These are phyloP conservation scores for Thunnus thynnus DNA, from an alignment of 2,113 vertebrate genomes.

Conservation along the genomic window DNA sequence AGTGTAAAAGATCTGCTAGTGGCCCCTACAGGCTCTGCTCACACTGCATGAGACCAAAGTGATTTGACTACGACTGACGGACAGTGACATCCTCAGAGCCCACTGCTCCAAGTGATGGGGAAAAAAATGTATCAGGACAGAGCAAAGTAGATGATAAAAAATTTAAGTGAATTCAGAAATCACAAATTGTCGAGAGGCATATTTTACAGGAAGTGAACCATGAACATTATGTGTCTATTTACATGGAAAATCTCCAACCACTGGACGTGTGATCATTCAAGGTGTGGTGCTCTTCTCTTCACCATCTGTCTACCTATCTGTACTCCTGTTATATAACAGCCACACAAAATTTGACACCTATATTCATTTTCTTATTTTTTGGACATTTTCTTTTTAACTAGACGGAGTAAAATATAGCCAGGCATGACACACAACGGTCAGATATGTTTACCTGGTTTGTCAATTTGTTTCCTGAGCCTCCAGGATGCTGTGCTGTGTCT, in stretches of 20 bases:
- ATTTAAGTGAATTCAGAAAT: background rate
- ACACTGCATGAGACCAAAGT: constrained; percentile 5
- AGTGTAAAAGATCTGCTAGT: constrained; percentile 4
- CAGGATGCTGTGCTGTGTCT: background rate
- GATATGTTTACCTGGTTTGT: background rate
- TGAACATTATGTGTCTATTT: background rate
- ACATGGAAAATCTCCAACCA: too few relatives aligned
- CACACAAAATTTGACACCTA: too few relatives aligned
- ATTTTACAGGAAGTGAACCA: background rate
- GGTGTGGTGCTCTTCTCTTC: too few relatives aligned
- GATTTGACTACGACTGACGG: constrained; percentile 15
- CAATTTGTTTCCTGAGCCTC: background rate
- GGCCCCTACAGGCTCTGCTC: constrained; percentile 10
- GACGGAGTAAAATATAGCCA: too few relatives aligned
- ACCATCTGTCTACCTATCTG: background rate
- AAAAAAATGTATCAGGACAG: background rate
- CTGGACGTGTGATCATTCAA: too few relatives aligned
- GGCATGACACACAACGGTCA: background rate
- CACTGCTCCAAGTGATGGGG: background rate
- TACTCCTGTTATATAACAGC: too few relatives aligned
- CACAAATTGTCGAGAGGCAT: too few relatives aligned
- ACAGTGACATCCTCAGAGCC: constrained; percentile 2
- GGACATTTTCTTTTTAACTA: too few relatives aligned
- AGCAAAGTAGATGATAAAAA: background rate
- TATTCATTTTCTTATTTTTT: too few relatives aligned